Percentiles rank a stretch among this genome's conserved stretches.
These are phyloP conservation scores for Acridotheres tristis DNA, from an alignment of 2,797 vertebrate genomes.

Conservation along the genomic window DNA sequence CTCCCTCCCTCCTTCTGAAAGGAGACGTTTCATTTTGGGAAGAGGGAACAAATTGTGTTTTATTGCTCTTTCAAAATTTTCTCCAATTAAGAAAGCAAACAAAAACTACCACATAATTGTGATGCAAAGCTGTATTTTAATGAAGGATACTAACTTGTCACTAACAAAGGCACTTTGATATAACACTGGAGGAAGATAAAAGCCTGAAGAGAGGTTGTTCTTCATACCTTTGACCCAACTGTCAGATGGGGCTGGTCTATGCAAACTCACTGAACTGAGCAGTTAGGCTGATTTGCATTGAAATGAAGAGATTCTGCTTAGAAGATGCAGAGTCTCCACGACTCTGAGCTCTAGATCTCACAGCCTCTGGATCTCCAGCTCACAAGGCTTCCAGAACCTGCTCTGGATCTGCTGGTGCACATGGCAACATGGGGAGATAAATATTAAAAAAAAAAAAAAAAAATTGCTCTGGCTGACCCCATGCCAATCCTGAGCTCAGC, in stretches of 20 bases:
- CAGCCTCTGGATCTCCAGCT: background rate
- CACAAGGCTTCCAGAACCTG: background rate
- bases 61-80: conserved; percentile 61
- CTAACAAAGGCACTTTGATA: conserved; percentile 9
- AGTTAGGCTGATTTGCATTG: background rate
- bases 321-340: background rate
- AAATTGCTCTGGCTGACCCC: background rate
- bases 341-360: background rate
- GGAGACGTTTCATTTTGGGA: conserved; percentile 33
- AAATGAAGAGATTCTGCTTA: background rate
- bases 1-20: conserved; percentile 41
- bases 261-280: background rate
- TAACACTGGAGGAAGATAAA: background rate
- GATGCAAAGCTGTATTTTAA: conserved; percentile 7
- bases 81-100: conserved; percentile 52
- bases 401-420: background rate
- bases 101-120: conserved; percentile 54
- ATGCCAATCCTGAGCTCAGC: background rate
- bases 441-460: background rate
- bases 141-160: background rate
- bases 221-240: background rate
- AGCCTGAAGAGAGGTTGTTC: background rate
- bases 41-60: conserved; percentile 56
- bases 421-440: background rate
- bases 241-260: background rate